Base-by-base conservation (phyloP, 2,797 vertebrate species). In the Macropodus opercularis region DNA sequence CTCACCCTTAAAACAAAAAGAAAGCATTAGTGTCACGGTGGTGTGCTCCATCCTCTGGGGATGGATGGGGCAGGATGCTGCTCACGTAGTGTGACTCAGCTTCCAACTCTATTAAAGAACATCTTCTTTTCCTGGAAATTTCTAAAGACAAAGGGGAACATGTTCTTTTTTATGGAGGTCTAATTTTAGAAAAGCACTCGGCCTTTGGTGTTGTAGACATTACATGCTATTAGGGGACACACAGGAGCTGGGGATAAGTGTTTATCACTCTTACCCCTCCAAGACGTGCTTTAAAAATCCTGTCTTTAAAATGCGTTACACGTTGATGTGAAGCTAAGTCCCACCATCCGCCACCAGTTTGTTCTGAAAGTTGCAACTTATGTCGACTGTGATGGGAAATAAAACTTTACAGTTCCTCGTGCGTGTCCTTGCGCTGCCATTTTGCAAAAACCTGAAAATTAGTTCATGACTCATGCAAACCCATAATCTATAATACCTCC, bases 1-100 rank as follows among this genome's bases (percentile, higher is more conserved):
- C 18, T 67, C 18, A 21, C 17, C 48, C 48, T 47, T 17, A 46
- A 26, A n/a, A 50, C 55, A 75, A 40, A 23, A 4, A 12, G 14
- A 29, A 9, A 7, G 27, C 27, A 31, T 9, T 12, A 8, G 29
- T 12, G 29, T 24, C 40, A 15, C n/a, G 22, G 32, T 15, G 19
- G 5, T 13, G 11, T 8, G 17, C 35, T 58, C 13, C 10, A 22
- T 63, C 57, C 14, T 62, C 14, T 35, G 6, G 12, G 23, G 18
- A 13, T 4, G 23, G 2, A 1, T 8, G 22, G 12, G 23, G 18
- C n/a, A 6, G 23, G 2, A 1, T 8, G 22, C 18, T 15, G 10
- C 23, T 58, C 53, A 34, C 29, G 9, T 19, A 21, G 31, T 17
- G 22, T 0, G 40, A 59, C 47, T 60, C 64, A 22, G 23, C 8